Evolutionary conservation across 2,113 vertebrate species (phyloP), one percentile per base, ranked within the genome.

Genomic region (Ovis canadensis): DNA sequence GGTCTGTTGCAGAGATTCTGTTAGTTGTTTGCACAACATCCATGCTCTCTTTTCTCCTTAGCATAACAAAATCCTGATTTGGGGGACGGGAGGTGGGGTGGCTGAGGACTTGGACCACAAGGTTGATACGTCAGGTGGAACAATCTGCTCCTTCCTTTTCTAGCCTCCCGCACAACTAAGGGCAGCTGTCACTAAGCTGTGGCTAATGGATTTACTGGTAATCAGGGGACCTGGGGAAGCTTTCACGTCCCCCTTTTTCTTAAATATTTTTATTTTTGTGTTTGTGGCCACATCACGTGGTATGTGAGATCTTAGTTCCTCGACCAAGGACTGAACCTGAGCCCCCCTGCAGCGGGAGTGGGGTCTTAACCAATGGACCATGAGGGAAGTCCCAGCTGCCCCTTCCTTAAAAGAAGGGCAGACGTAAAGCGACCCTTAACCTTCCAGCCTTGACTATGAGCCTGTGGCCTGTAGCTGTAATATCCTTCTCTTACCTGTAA

Each of bases 351-450:
- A 71, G 17, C 12, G 67, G n/a, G n/a, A 11, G 64, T 71, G 64
- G n/a, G 36, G 67, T 40, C 19, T 71, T 71, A 71, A 23, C n/a
- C n/a, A 40, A 21, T 36, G 67, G 67, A 36, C 17, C n/a, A 36
- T 0, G 17, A 71, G 25, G 4, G n/a, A 71, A 40, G 67, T 71
- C 67, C n/a, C n/a, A 71, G 17, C 67, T 33, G 36, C 50, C 6
- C 7, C 21, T 55, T 54, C 90, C 50, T 71, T 43, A 6, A 15
- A 33, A 29, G 36, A 48, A 80, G n/a, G 54, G 23, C 8, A 7
- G 67, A 17, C 13, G 6, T 2, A 2, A 8, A 43, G 27, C 3
- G 15, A 3, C 23, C 17, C 29, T 27, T 52, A 40, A 2, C 29
- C 27, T 83, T 43, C 40, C 57, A 50, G 10, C 74, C 87, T 36